phyloP scores from a whole-genome alignment of 2,888 invertebrate species.

The Eristalis tenax region DNA sequence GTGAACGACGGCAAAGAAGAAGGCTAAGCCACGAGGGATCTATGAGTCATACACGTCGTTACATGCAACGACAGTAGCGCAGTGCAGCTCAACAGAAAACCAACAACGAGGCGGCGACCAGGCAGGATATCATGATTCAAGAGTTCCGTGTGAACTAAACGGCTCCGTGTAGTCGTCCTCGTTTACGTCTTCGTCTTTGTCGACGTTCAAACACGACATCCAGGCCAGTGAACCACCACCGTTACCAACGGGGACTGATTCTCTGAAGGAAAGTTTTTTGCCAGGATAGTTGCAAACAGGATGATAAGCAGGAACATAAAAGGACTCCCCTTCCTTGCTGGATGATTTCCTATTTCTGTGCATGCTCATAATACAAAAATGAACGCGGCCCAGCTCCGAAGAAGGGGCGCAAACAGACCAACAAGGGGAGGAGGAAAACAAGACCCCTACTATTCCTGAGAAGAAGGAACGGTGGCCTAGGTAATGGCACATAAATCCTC shows the following conservation, averaged over 20 bases:
- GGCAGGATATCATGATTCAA: constrained; percentile 66
- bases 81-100: constrained; percentile 10
- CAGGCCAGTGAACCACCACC: constrained; percentile 66
- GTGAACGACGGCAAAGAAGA: constrained; percentile 7
- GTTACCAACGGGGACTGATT: constrained; percentile 10
- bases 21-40: constrained; percentile 39
- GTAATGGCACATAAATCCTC: constrained; percentile 69
- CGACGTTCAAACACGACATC: constrained; percentile 43
- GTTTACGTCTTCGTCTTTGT: constrained; percentile 41
- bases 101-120: constrained; percentile 17
- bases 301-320: constrained; percentile 26
- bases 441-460: not conserved
- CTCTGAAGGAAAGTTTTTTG: not conserved
- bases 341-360: constrained; percentile 69
- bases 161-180: not conserved
- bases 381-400: constrained; percentile 15
- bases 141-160: constrained; percentile 62
- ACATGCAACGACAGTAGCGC: constrained; percentile 25
- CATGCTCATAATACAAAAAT: constrained; percentile 61
- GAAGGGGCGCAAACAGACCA: not conserved
- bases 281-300: constrained; percentile 15
- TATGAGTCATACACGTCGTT: constrained; percentile 49
- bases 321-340: constrained; percentile 27
- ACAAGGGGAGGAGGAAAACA: not conserved
- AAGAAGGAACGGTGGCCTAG: constrained; percentile 53